Conservation (phyloP, 1,140 invertebrate species). For the Alviniconcha marisindica region DNA sequence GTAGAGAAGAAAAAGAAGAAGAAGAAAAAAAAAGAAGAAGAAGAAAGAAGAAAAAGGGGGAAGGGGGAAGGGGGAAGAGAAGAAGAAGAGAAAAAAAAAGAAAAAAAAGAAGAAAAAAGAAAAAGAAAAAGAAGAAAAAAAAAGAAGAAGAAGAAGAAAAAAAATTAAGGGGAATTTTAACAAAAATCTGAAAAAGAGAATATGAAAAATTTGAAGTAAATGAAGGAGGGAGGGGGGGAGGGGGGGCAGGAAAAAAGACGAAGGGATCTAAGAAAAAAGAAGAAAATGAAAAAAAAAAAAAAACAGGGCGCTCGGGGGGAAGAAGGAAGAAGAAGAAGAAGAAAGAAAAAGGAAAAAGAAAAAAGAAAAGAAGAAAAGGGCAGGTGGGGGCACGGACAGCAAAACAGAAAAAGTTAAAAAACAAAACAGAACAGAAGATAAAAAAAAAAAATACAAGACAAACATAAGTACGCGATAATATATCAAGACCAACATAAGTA, state of each 20-base stretch:
- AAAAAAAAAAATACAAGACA: not conserved
- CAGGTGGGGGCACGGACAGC: not conserved
- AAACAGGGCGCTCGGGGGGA: too few relatives aligned
- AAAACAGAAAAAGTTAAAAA: too few relatives aligned
- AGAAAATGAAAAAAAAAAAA: not conserved
- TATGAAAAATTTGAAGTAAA: not conserved
- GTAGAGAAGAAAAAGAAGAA: not conserved
- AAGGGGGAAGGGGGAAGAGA: not conserved
- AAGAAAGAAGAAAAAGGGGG: not conserved
- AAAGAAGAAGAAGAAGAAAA: not conserved
- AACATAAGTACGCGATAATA: too few relatives aligned
- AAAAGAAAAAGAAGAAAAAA: not conserved
- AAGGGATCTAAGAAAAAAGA: too few relatives aligned
- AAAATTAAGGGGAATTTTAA: not conserved
- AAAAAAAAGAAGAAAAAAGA: not conserved
- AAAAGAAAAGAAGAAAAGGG: not conserved
- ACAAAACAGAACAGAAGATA: not conserved
- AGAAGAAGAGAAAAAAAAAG: not conserved
- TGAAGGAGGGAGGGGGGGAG: not conserved
- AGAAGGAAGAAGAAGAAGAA: not conserved
- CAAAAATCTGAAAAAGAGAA: not conserved
- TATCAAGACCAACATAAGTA: too few relatives aligned
- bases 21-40: not conserved
- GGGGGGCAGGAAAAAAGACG: not conserved
- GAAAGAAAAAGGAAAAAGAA: not conserved